These are phyloP conservation scores for Augiades crinisus DNA, from an alignment of 2,888 invertebrate genomes.

Conservation along the genomic window DNA sequence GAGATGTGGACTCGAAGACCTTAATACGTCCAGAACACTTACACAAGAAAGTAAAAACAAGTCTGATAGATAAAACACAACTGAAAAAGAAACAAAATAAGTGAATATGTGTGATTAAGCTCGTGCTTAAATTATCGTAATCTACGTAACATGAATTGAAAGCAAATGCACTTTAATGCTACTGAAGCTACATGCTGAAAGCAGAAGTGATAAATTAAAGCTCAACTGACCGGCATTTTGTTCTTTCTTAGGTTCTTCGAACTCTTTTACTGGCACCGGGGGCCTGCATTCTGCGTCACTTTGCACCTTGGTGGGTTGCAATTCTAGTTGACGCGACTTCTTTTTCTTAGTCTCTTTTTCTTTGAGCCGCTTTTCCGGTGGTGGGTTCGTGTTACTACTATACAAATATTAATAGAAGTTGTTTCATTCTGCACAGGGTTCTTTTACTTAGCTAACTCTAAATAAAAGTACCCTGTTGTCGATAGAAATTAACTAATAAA, in stretches of 20 bases:
- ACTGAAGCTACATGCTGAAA: not conserved
- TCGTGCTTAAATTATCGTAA: too few relatives aligned
- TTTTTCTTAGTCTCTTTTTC: constrained; percentile 84
- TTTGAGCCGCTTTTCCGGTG: constrained; percentile 77
- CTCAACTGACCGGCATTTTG: constrained; percentile 48
- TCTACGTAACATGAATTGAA: too few relatives aligned
- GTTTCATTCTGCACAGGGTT: too few relatives aligned
- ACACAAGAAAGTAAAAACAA: not conserved
- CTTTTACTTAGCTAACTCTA: too few relatives aligned
- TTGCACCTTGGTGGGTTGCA: constrained; percentile 34
- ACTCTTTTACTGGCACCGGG: constrained; percentile 36
- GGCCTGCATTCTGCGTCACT: constrained; percentile 37
- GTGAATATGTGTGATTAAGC: not conserved
- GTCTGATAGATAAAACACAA: not conserved
- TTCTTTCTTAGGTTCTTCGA: constrained; percentile 40
- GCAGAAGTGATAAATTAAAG: constrained; percentile 7
- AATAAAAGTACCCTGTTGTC: too few relatives aligned
- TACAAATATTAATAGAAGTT: not conserved
- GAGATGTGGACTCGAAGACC: not conserved
- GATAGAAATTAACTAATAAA: too few relatives aligned
- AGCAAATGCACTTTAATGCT: not conserved
- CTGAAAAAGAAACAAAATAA: not conserved
- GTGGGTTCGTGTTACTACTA: constrained; percentile 50
- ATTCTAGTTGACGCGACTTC: constrained; percentile 45
- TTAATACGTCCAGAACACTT: not conserved